Base-by-base conservation (phyloP, 2,888 invertebrate genomes). In the Agrilus cyanescens region DNA sequence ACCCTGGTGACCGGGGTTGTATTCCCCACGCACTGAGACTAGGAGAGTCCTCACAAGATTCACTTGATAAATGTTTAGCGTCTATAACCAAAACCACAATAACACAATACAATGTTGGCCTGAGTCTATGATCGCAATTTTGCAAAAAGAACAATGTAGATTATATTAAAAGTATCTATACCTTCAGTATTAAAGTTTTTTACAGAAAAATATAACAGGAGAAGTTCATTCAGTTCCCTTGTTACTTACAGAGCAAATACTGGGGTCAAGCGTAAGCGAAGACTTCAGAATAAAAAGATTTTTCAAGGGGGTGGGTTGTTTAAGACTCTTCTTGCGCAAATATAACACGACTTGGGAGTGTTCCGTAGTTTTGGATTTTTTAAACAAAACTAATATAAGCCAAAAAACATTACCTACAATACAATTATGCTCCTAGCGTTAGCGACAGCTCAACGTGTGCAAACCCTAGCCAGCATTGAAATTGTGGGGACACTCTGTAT, bases 1-100 rank as follows among this genome's bases (percentile, higher is more conserved):
- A 39, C 30, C 43, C 43, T 40, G 43, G 43, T 38, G 31, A 40
- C 18, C 29, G 40, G 35, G 18, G 12, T 29, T n/a, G 25, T 43
- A 38, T 43, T 34, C 14, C 29, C 12, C n/a, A 35, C 2, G 29
- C 20, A 10, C 31, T 32, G n/a, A n/a, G 14, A 10, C 29, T 14
- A 12, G 29, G 40, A 18, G 16, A 30, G 5, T 33, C 38, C 10
- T 33, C 33, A 2, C 12, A 12, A 15, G 6, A 32, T 12, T 25
- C 43, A 4, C 2, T 32, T 13, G 38, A 43, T 5, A 32, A 33
- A 2, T 31, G 32, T 4, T n/a, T 43, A n/a, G 39, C 38, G 7
- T 38, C 43, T 4, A 13, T 35, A 38, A 38, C 30, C 5, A 12
- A 25, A n/a, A 14, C 38, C 15, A 38, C 38, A 4, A 15, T 38